Evolutionary conservation across 2,797 vertebrate genomes (phyloP).

Genomic region (Notolabrus celidotus): DNA sequence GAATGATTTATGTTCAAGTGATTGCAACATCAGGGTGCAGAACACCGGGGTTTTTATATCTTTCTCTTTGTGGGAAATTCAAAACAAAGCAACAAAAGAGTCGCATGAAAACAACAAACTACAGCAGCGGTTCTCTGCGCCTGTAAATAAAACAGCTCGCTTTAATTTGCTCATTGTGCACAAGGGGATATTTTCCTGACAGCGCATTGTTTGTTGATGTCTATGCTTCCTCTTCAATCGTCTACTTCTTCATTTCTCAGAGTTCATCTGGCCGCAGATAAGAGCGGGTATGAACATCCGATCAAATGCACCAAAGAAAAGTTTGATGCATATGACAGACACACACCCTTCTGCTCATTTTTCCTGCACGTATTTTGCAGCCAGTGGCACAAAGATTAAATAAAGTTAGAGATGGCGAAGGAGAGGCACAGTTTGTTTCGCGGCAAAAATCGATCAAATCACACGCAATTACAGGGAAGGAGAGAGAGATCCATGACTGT

Average conservation of each 20-base stretch:
- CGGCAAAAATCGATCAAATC: too few species aligned
- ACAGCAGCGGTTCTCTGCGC: neutral
- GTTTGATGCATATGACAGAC: too few species aligned
- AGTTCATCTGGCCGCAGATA: neutral
- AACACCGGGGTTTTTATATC: neutral
- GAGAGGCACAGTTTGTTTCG: too few species aligned
- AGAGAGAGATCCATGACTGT: too few species aligned
- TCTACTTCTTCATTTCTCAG: neutral
- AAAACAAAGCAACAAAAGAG: neutral
- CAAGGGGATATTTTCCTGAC: neutral
- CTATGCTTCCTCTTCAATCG: neutral
- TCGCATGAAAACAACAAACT: constrained; percentile 7
- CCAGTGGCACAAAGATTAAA: too few species aligned
- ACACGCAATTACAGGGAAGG: too few species aligned
- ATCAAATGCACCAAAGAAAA: too few species aligned
- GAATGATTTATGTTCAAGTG: constrained; percentile 74
- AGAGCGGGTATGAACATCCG: too few species aligned
- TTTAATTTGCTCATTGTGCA: neutral
- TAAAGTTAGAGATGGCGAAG: too few species aligned
- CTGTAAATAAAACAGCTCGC: neutral
- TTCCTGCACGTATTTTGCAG: too few species aligned
- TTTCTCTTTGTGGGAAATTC: constrained; percentile 11
- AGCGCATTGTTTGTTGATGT: too few species aligned
- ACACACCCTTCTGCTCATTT: too few species aligned
- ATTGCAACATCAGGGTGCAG: constrained; percentile 41